A percentile compares a stretch with the other conserved stretches of the same genome.
Conservation (phyloP, 2,797 vertebrate genomes). For the Hemibagrus guttatus region DNA sequence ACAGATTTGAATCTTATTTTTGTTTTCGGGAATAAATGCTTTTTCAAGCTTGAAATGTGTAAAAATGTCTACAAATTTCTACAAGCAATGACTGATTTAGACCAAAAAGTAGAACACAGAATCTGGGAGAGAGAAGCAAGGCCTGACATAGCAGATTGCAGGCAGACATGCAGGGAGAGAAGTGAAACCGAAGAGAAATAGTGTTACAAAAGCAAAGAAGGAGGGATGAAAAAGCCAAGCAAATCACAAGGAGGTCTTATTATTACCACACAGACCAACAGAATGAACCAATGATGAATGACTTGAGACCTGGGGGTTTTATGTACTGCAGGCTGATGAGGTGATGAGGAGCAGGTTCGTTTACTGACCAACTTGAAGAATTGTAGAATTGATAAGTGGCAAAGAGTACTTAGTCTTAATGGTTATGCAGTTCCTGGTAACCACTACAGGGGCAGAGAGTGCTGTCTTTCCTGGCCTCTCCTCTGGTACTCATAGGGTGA, state of each 20-base stretch:
- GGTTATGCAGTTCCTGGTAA: too few species aligned
- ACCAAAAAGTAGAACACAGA: too few species aligned
- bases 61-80: background rate
- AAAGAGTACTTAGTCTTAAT: too few species aligned
- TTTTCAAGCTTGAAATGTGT: background rate
- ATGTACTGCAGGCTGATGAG: background rate
- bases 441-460: too few species aligned
- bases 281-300: background rate
- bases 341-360: background rate
- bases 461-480: too few species aligned
- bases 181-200: background rate
- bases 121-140: background rate
- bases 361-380: background rate
- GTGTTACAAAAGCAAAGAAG: background rate
- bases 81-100: too few species aligned
- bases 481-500: too few species aligned
- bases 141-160: background rate
- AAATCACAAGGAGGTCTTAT: background rate
- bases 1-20: background rate
- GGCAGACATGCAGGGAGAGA: too few species aligned
- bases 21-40: background rate
- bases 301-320: background rate
- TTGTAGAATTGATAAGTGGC: too few species aligned
- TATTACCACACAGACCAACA: background rate
- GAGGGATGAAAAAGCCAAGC: background rate